These are phyloP conservation scores for Pseudobourletiella spinata DNA, from an alignment of 1,140 invertebrate genomes.

Conservation along the genomic window DNA sequence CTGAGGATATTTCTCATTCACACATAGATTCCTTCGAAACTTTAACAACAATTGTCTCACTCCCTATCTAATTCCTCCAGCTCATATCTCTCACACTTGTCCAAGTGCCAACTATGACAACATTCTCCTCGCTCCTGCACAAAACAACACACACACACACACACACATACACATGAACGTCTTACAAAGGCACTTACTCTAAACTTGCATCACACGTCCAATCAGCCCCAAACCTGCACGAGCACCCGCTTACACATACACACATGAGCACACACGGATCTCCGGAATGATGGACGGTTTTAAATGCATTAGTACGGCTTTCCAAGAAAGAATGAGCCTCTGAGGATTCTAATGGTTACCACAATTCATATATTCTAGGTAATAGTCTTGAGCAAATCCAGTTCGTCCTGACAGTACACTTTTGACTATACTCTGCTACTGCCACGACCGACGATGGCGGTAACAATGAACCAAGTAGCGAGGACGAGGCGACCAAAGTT, in stretches of 20 bases:
- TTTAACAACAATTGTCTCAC: constrained; percentile 2
- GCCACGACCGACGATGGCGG: too few species aligned
- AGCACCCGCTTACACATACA: neutral
- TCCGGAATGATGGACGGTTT: neutral
- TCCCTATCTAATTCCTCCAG: constrained; percentile 23
- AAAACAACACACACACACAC: neutral
- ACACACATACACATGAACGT: neutral
- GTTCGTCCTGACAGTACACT: too few species aligned
- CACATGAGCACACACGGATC: neutral
- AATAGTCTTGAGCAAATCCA: too few species aligned
- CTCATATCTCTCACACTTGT: constrained; percentile 25
- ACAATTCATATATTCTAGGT: too few species aligned
- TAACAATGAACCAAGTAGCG: too few species aligned
- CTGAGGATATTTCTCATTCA: constrained; percentile 26
- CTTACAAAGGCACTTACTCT: too few species aligned
- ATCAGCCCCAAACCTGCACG: neutral
- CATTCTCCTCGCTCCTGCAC: constrained; percentile 1
- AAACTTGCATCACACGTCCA: too few species aligned
- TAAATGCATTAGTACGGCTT: too few species aligned
- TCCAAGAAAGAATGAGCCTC: too few species aligned
- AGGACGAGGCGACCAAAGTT: too few species aligned
- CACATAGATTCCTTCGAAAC: constrained; percentile 22
- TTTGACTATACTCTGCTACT: too few species aligned
- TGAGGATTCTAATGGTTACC: too few species aligned
- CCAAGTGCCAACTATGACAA: constrained; percentile 15